Evolutionary conservation across 2,888 invertebrate genomes (phyloP).

Genomic region (Chaitophorus viminalis): DNA sequence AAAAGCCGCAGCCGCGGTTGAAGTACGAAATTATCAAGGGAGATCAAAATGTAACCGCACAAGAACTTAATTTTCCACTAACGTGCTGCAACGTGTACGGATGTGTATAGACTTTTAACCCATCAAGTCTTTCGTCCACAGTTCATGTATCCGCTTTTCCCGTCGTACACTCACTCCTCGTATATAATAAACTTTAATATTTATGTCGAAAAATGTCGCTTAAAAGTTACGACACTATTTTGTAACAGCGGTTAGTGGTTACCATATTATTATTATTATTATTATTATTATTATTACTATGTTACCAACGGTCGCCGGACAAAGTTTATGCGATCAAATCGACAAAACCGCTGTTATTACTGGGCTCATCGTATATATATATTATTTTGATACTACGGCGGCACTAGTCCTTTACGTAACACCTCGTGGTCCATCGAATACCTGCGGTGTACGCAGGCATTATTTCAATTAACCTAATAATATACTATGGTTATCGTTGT

Average conservation of each 20-base stretch:
- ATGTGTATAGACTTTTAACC: constrained; percentile 25
- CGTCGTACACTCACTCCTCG: not conserved
- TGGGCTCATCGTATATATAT: not conserved
- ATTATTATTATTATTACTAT: constrained; percentile 26
- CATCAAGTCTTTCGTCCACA: constrained; percentile 38
- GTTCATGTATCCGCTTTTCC: not conserved
- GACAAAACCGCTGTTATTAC: constrained; percentile 19
- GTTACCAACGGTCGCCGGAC: constrained; percentile 4
- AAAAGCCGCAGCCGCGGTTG: not conserved
- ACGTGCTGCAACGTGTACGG: not conserved
- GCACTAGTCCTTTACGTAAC: not conserved
- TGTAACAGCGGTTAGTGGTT: constrained; percentile 20
- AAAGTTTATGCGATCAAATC: constrained; percentile 27
- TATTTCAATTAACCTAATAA: not conserved
- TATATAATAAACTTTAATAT: constrained; percentile 37
- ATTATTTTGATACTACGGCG: not conserved
- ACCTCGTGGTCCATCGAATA: not conserved
- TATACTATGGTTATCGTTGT: not conserved
- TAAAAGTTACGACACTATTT: constrained; percentile 48
- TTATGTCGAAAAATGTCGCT: constrained; percentile 51
- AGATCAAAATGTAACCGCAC: constrained; percentile 41
- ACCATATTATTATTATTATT: constrained; percentile 5
- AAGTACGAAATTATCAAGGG: constrained; percentile 27
- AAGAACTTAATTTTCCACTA: constrained; percentile 49
- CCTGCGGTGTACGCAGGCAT: not conserved